Base-by-base conservation (phyloP, 2,113 vertebrate species). In the Thamnaconus septentrionalis region DNA sequence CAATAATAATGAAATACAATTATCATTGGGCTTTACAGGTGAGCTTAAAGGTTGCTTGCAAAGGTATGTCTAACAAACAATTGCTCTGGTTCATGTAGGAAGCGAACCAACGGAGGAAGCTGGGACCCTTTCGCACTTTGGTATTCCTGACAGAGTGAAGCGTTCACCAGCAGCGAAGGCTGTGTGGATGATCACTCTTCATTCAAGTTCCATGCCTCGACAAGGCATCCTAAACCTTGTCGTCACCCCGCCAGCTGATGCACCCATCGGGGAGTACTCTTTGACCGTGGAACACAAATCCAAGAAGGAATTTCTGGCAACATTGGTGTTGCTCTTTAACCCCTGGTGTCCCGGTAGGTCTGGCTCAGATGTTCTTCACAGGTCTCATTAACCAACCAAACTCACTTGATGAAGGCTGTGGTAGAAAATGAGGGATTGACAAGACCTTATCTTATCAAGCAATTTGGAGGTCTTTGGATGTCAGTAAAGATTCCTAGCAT, bases 341-440 rank as follows among this genome's bases (percentile, higher is more conserved):
- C 94, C 96, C 75, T 96, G 95, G 95, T 91, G 85, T 68, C 6
- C n/a, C 72, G 93, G 95, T 96, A 89, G 0, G 87, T 53, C 8
- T 52, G 4, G 5, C 45, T 4, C 8, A 49, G 48, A 49, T 49
- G 18, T 31, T 2, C 18, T 2, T 31, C 18, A 31, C 18, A 31
- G 18, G 18, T 31, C 18, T 31, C 18, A 1, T 31, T 31, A 31
- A 31, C 18, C 18, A 31, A 31, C 18, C 18, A 31, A 31, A 31
- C 18, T 2, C 18, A 31, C 18, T 31, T 31, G 18, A 31, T 31
- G 18, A 31, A 31, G 18, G 18, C 18, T 1, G 18, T 31, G 18
- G 18, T 31, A 31, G 18, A 31, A 2, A 31, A 31, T 31, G 18
- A 2, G n/a, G n/a, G n/a, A n/a, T n/a, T n/a, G n/a, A n/a, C n/a